Evolutionary conservation across 2,888 invertebrate species (phyloP), one percentile per base, ranked within the genome.

Genomic region (Phrixothrix hirtus): DNA sequence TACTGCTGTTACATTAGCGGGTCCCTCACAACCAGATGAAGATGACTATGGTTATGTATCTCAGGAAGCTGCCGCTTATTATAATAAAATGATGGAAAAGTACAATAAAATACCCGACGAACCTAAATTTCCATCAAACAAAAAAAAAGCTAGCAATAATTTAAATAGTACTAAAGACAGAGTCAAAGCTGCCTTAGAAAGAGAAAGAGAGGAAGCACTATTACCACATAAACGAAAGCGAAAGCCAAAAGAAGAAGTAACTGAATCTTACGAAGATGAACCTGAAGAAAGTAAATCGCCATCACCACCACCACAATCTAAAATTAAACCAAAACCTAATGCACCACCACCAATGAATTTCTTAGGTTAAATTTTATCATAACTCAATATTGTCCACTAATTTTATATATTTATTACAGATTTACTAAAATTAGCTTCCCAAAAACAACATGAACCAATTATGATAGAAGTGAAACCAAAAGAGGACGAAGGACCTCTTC

Each of bases 11-110:
- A 89, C 89, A 0, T 74, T 85, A 25, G 82, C 83, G 37, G 90
- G 89, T 0, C 85, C 86, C 0, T 83, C 86, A 1, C 91, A 92
- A 66, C 89, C 91, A 0, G 93, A 93, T 66, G 91, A 92, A 69
- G 94, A 94, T 77, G 93, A 94, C 69, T 94, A 93, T 70, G 94
- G 93, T 0, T 93, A 92, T 69, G 90, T 89, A 27, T 93, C 93
- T 0, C 87, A 87, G 64, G 88, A 88, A 72, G 88, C 92, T 1
- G 84, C 89, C 31, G 88, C 87, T 16, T 81, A 87, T 63, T 92
- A 92, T 71, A 84, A 86, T 60, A 90, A 92, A 73, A 85, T 93
- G 79, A 89, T 93, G 82, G 87, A 87, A 61, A 92, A 92, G 70
- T 91, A 90, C 62, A 86, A 81, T 63, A 83, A 82, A 69, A 77